Conservation (phyloP, 2,113 vertebrate genomes). For the Coreoperca whiteheadi region DNA sequence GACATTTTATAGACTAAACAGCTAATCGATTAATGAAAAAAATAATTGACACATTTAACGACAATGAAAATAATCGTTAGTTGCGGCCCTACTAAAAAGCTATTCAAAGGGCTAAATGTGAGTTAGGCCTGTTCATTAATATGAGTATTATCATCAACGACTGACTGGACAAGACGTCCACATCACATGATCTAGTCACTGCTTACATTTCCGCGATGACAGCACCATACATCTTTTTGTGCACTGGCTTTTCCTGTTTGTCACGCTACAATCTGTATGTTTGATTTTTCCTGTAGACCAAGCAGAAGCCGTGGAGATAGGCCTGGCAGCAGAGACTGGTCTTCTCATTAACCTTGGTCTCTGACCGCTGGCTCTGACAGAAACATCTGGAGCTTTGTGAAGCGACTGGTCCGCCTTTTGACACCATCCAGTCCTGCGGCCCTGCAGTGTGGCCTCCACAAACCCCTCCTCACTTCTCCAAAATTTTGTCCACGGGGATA, state of each 20-base stretch:
- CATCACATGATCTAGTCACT: neutral
- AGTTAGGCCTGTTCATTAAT: conserved; percentile 2
- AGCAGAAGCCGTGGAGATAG: conserved; percentile 71
- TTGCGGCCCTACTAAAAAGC: too few species aligned
- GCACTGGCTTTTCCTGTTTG: neutral
- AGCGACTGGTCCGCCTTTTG: conserved; percentile 2
- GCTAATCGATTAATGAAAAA: too few species aligned
- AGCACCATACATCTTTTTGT: conserved; percentile 2
- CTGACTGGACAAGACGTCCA: neutral
- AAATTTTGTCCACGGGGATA: conserved; percentile 77
- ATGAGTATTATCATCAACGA: neutral
- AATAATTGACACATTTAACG: too few species aligned
- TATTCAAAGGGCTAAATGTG: conserved; percentile 2
- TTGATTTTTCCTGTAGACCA: conserved; percentile 52
- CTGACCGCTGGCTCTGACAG: conserved; percentile 42
- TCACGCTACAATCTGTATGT: conserved; percentile 8
- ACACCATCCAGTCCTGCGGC: conserved; percentile 36
- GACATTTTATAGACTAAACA: too few species aligned
- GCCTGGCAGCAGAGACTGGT: conserved; percentile 49
- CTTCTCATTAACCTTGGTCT: conserved; percentile 50
- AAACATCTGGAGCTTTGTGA: conserved; percentile 60
- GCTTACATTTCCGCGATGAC: neutral
- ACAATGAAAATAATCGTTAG: too few species aligned
- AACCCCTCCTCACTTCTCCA: conserved; percentile 57
- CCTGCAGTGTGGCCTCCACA: conserved; percentile 52